Evolutionary conservation across 2,888 invertebrate genomes (phyloP), one percentile per base, ranked within the genome.

Genomic region (Empis stercorea): DNA sequence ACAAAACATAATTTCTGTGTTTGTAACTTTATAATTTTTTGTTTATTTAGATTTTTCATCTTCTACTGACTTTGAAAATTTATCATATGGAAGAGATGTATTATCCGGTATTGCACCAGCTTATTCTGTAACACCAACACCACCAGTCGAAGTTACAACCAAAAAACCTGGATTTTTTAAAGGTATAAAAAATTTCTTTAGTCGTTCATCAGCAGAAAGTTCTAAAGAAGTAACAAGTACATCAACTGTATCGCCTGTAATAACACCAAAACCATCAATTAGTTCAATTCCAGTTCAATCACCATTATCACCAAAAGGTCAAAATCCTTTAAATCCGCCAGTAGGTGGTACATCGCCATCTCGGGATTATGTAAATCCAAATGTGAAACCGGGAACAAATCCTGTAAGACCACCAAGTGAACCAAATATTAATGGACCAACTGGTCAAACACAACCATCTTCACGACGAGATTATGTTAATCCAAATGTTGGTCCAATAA

Each of bases 171-270:
- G 51, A 43, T 66, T 65, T 57, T 65, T 66, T 43, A 57, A 63
- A 17, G 63, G 66, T 30, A 56, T 65, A 30, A 64, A 63, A 43
- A 64, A 60, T 47, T 57, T 59, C 46, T 67, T 65, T 48, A 53
- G 58, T 41, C 50, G 60, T 36, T 55, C 56, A 6, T 56, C 55
- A 1, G 57, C 59, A 0, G 53, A 57, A 0, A 51, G 56, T 1
- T 49, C 51, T 1, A 30, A 51, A 4, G 48, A 52, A 9, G 20
- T 49, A 2, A 41, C 52, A 2, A 52, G 39, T 47, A n/a, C n/a
- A n/a, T 1, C 53, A 56, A 9, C 57, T 50, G 1, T 48, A 51
- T 0, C 45, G 3, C 48, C 42, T 4, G 47, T 48, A 1, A 32
- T 40, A 3, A 10, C 54, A 15, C 27, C 37, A 20, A 27, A 13